phyloP scores from a whole-genome alignment of 2,888 invertebrate species.

The Catotricha subobsoleta region DNA sequence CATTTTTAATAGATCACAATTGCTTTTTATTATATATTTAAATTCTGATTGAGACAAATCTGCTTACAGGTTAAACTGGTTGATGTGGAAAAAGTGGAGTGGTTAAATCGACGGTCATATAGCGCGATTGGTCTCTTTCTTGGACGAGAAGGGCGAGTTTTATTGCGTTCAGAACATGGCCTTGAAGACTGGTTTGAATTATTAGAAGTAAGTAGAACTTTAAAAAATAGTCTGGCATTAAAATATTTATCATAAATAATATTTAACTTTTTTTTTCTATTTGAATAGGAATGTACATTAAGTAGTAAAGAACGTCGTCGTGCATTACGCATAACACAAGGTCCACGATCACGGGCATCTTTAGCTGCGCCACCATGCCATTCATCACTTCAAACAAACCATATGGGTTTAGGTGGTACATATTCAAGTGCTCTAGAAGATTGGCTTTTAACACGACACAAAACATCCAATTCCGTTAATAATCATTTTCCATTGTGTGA shows the following conservation, averaged over 20 bases:
- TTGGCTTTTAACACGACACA: slow-evolving; percentile 34
- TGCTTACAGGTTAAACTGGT: slow-evolving; percentile 35
- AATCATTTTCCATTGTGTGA: slow-evolving; percentile 29
- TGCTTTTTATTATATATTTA: background rate
- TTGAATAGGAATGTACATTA: slow-evolving; percentile 36
- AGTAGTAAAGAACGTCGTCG: slow-evolving; percentile 43
- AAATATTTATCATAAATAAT: slow-evolving; percentile 6
- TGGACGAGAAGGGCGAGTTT: slow-evolving; percentile 31
- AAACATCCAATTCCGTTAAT: slow-evolving; percentile 24
- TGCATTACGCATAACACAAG: slow-evolving; percentile 33
- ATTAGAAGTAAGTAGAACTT: slow-evolving; percentile 31
- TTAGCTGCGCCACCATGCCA: slow-evolving; percentile 28
- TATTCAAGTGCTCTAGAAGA: slow-evolving; percentile 36
- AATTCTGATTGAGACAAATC: background rate
- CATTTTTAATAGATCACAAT: background rate
- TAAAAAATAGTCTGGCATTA: no score
- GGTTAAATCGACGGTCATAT: slow-evolving; percentile 45
- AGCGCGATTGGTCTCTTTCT: slow-evolving; percentile 39
- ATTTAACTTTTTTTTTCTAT: background rate
- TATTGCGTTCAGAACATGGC: slow-evolving; percentile 32
- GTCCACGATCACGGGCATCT: slow-evolving; percentile 27
- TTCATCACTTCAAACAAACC: slow-evolving; percentile 25
- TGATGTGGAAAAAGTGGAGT: slow-evolving; percentile 45
- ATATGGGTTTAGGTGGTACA: slow-evolving; percentile 28
- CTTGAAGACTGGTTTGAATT: slow-evolving; percentile 47